Percentiles rank a stretch among this genome's conserved stretches.
Evolutionary conservation across 2,888 invertebrate species (phyloP).

Genomic region (Crossocerus cetratus): DNA sequence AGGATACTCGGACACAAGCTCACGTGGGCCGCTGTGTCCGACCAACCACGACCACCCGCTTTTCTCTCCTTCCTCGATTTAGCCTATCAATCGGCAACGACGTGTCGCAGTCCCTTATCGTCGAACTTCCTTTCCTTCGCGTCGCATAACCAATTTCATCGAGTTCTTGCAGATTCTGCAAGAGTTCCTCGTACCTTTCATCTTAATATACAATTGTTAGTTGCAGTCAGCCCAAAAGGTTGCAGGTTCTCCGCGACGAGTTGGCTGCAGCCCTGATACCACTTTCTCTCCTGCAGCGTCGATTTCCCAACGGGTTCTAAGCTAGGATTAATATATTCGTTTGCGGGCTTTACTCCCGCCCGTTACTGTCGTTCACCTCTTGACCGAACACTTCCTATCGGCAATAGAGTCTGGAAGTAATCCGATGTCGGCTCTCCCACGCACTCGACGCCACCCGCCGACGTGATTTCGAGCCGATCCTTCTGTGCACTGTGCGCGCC

Average conservation of each 20-base stretch:
- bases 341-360: conserved; percentile 9
- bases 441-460: conserved; percentile 12
- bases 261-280: too few species aligned
- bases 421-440: conserved; percentile 39
- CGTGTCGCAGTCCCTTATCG: too few species aligned
- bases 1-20: conserved; percentile 30
- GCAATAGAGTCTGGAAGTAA: conserved; percentile 13
- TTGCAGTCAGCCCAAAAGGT: too few species aligned
- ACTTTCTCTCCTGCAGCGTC: too few species aligned
- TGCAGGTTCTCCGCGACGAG: too few species aligned
- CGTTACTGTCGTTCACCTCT: conserved; percentile 18
- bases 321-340: conserved; percentile 3
- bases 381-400: conserved; percentile 19
- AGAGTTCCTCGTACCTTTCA: too few species aligned
- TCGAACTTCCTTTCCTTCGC: too few species aligned
- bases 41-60: conserved; percentile 21
- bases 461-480: conserved; percentile 22
- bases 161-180: too few species aligned
- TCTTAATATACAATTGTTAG: too few species aligned
- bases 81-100: neutral
- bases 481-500: conserved; percentile 23
- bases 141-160: too few species aligned
- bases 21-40: conserved; percentile 6
- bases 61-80: neutral
- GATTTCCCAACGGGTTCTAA: too few species aligned